Evolutionary conservation across 2,113 vertebrate genomes (phyloP).

Genomic region (Eulemur macaco): DNA sequence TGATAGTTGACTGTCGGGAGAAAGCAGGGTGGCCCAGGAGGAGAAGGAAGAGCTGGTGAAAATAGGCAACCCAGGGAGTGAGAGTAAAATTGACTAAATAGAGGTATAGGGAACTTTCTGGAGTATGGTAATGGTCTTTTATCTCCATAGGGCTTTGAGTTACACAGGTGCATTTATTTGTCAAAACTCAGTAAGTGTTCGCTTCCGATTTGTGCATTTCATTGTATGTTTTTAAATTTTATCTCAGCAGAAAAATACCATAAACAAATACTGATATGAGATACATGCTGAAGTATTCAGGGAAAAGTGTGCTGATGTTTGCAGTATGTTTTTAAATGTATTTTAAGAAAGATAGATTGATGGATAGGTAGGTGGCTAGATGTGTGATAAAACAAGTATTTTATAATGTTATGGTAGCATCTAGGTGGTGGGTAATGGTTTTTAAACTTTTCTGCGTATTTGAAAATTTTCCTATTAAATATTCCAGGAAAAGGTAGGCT

Average conservation of each 20-base stretch:
- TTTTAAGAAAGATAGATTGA: not conserved
- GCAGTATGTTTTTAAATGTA: not conserved
- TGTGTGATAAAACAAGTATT: not conserved
- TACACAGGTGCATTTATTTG: not conserved
- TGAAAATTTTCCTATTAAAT: constrained; percentile 34
- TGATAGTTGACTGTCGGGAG: not conserved
- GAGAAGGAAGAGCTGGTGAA: not conserved
- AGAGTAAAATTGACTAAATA: not conserved
- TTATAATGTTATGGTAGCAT: not conserved
- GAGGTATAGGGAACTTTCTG: not conserved
- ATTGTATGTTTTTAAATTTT: not conserved
- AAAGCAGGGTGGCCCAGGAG: no score
- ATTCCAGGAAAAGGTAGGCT: not conserved
- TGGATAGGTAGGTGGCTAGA: not conserved
- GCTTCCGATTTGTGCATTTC: not conserved
- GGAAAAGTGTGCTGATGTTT: not conserved
- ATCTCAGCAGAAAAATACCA: not conserved
- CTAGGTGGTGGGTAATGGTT: not conserved
- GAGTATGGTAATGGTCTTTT: no score
- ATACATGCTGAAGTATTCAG: not conserved
- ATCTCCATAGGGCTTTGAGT: not conserved
- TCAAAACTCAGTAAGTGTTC: not conserved
- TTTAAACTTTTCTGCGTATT: not conserved
- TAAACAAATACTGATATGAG: not conserved
- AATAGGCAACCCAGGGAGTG: not conserved